Percentiles rank a stretch among this genome's conserved stretches.
Evolutionary conservation across 2,888 invertebrate genomes (phyloP).

Genomic region (Cordilura impudica): DNA sequence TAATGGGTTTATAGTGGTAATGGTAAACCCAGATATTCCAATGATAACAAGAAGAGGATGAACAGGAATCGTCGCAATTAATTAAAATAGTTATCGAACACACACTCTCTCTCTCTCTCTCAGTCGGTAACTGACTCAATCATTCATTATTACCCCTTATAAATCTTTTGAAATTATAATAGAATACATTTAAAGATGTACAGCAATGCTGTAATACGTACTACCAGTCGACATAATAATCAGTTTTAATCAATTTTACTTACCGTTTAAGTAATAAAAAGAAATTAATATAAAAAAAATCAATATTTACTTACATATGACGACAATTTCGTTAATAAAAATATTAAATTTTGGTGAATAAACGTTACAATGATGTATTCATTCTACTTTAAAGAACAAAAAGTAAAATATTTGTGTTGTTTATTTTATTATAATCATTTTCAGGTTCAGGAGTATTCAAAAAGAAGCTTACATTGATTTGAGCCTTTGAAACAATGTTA

Average conservation of each 20-base stretch:
- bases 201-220: background rate
- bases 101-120: slow-evolving; percentile 31
- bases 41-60: slow-evolving; percentile 56
- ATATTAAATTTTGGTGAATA: slow-evolving; percentile 50
- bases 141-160: background rate
- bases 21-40: slow-evolving; percentile 51
- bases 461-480: slow-evolving; percentile 14
- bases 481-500: slow-evolving; percentile 26
- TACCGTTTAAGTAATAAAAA: slow-evolving; percentile 55
- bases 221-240: slow-evolving; percentile 24
- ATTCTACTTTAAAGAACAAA: slow-evolving; percentile 53
- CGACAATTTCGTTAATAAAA: slow-evolving; percentile 52
- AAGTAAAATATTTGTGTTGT: slow-evolving; percentile 43
- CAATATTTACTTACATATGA: too few relatives aligned
- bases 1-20: slow-evolving; percentile 59
- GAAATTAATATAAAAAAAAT: slow-evolving; percentile 16
- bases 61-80: slow-evolving; percentile 60
- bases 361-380: slow-evolving; percentile 50
- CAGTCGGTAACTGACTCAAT: background rate
- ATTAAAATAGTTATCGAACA: slow-evolving; percentile 34
- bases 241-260: slow-evolving; percentile 41
- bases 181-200: background rate
- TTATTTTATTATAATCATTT: slow-evolving; percentile 30
- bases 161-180: slow-evolving; percentile 4
- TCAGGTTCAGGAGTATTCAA: background rate